Evolutionary conservation across 2,888 invertebrate genomes (phyloP).

Genomic region (Corbicula japonica): DNA sequence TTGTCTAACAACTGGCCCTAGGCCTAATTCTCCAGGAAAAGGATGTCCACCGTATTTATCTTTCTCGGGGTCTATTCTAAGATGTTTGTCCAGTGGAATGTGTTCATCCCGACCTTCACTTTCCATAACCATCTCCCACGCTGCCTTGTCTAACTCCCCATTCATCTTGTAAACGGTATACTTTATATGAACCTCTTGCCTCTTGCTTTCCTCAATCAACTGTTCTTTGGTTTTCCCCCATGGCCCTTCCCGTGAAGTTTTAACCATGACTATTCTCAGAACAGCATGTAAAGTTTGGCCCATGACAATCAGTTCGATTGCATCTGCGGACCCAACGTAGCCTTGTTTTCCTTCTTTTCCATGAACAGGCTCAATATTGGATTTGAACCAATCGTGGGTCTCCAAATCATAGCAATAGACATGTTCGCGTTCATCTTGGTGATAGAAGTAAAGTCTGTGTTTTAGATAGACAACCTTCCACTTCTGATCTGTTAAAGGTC

Average conservation of each 20-base stretch:
- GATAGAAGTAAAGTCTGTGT: constrained; percentile 33
- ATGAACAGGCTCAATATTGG: not conserved
- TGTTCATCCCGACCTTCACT: constrained; percentile 3
- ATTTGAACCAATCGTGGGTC: constrained; percentile 13
- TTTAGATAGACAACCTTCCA: constrained; percentile 36
- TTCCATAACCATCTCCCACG: constrained; percentile 9
- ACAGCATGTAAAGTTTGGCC: constrained; percentile 38
- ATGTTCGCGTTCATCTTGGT: constrained; percentile 7
- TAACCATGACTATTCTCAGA: constrained; percentile 22
- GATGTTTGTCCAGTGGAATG: constrained; percentile 23
- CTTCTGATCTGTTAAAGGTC: constrained; percentile 12
- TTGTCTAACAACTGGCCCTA: constrained; percentile 11
- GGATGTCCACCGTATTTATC: not conserved
- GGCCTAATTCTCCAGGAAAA: not conserved
- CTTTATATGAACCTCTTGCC: constrained; percentile 1
- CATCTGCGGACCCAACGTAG: constrained; percentile 25
- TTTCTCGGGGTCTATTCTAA: not conserved
- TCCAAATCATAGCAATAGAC: constrained; percentile 38
- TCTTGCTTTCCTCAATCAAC: constrained; percentile 8
- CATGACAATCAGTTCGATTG: constrained; percentile 33
- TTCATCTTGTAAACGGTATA: constrained; percentile 20
- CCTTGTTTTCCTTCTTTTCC: not conserved
- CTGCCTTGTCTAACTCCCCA: constrained; percentile 4
- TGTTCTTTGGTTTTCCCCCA: not conserved
- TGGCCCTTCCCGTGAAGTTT: not conserved